A percentile compares a stretch with the other conserved stretches of the same genome.
These are phyloP conservation scores for Fabriciana adippe DNA, from an alignment of 2,888 invertebrate genomes.

Conservation along the genomic window DNA sequence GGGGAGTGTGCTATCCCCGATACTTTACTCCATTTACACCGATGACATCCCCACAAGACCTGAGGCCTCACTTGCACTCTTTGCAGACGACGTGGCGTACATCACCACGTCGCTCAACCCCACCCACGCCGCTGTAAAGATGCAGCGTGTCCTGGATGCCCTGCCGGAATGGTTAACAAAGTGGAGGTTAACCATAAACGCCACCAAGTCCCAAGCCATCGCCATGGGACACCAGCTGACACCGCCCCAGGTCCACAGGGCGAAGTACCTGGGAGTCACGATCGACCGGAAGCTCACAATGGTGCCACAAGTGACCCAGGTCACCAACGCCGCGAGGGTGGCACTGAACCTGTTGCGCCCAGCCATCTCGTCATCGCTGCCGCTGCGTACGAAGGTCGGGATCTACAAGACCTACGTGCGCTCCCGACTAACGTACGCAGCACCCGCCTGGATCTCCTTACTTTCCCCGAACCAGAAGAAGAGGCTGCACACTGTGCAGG, in stretches of 20 bases:
- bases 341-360: slow-evolving; percentile 33
- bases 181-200: not conserved
- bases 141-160: not conserved
- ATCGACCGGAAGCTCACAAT: not conserved
- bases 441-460: slow-evolving; percentile 26
- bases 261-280: not conserved
- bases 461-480: not conserved
- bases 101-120: not conserved
- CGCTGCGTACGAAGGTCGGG: slow-evolving; percentile 36
- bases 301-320: not conserved
- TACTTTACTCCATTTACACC: slow-evolving; percentile 31
- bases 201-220: not conserved
- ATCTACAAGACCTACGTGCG: slow-evolving; percentile 26
- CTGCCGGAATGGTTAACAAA: not conserved
- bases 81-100: not conserved
- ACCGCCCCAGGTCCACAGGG: not conserved
- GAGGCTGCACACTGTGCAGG: not conserved
- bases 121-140: not conserved
- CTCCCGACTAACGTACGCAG: slow-evolving; percentile 25
- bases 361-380: slow-evolving; percentile 36
- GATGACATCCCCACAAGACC: not conserved
- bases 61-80: not conserved
- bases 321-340: not conserved
- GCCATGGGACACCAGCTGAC: not conserved
- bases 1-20: slow-evolving; percentile 40